These are phyloP conservation scores for Xanthostigma xanthostigma DNA, from an alignment of 2,888 invertebrate genomes.

Conservation along the genomic window DNA sequence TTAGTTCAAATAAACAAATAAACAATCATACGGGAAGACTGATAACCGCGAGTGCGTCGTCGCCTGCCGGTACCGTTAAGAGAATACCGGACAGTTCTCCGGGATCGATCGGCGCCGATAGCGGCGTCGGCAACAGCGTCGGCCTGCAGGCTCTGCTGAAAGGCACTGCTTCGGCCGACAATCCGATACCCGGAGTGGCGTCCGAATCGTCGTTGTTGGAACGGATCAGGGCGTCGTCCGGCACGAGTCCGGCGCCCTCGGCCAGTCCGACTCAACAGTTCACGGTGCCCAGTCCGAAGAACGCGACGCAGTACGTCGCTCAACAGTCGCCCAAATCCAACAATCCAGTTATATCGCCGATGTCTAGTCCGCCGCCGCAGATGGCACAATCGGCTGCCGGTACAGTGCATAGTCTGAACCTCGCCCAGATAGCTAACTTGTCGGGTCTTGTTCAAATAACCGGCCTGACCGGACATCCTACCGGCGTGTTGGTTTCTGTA, in stretches of 20 bases:
- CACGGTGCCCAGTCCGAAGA: constrained; percentile 20
- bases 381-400: constrained; percentile 21
- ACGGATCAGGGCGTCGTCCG: constrained; percentile 33
- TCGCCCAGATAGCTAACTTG: constrained; percentile 49
- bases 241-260: constrained; percentile 14
- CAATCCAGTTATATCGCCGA: constrained; percentile 33
- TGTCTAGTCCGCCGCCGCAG: constrained; percentile 41
- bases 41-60: constrained; percentile 5
- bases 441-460: constrained; percentile 48
- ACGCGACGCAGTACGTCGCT: constrained; percentile 5
- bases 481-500: constrained; percentile 26
- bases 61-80: constrained; percentile 1
- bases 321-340: constrained; percentile 19
- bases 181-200: constrained; percentile 37
- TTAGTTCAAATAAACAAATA: constrained; percentile 5
- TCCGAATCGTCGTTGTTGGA: constrained; percentile 35
- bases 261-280: constrained; percentile 19
- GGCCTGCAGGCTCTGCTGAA: constrained; percentile 40
- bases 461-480: constrained; percentile 32
- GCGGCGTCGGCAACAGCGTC: constrained; percentile 23
- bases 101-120: neutral
- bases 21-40: constrained; percentile 13
- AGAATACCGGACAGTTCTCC: neutral
- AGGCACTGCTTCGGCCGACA: constrained; percentile 42
- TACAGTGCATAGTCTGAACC: constrained; percentile 54